A percentile compares a stretch with the other conserved stretches of the same genome.
Evolutionary conservation across 2,113 vertebrate genomes (phyloP).

Genomic region (Phyllostomus hastatus): DNA sequence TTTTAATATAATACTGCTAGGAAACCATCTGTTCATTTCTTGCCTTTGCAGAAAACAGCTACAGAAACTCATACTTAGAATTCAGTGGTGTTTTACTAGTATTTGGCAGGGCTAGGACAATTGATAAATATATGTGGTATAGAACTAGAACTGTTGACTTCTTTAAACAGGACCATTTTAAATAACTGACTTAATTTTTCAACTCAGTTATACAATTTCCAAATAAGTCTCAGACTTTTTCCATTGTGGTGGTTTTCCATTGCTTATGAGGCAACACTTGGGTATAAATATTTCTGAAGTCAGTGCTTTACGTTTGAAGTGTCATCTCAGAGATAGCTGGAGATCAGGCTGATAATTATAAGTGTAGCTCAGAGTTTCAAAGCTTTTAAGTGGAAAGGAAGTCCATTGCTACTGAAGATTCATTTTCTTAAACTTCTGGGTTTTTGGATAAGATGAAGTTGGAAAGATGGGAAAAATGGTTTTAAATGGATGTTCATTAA

Average conservation of each 20-base stretch:
- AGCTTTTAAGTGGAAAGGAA: background rate
- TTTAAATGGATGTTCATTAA: slow-evolving; percentile 21
- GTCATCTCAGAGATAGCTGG: background rate
- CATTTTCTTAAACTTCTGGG: background rate
- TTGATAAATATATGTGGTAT: background rate
- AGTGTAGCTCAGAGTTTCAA: background rate
- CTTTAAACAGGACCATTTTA: slow-evolving; percentile 27
- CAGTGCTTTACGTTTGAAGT: background rate
- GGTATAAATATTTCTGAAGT: slow-evolving; percentile 20
- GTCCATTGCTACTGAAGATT: background rate
- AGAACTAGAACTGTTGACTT: slow-evolving; percentile 17
- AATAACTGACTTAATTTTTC: slow-evolving; percentile 38
- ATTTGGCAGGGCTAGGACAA: background rate
- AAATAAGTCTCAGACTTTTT: slow-evolving; percentile 28
- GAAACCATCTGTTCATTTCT: slow-evolving; percentile 17
- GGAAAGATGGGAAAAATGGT: background rate
- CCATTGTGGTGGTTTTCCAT: background rate
- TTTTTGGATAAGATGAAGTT: background rate
- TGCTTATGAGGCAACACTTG: slow-evolving; percentile 4
- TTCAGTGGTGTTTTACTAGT: background rate
- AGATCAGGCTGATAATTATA: background rate
- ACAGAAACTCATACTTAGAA: background rate
- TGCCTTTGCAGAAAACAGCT: background rate
- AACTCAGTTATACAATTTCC: slow-evolving; percentile 1
- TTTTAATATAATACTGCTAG: background rate